phyloP scores from a whole-genome alignment of 2,113 vertebrate species.

The Trachemys scripta region DNA sequence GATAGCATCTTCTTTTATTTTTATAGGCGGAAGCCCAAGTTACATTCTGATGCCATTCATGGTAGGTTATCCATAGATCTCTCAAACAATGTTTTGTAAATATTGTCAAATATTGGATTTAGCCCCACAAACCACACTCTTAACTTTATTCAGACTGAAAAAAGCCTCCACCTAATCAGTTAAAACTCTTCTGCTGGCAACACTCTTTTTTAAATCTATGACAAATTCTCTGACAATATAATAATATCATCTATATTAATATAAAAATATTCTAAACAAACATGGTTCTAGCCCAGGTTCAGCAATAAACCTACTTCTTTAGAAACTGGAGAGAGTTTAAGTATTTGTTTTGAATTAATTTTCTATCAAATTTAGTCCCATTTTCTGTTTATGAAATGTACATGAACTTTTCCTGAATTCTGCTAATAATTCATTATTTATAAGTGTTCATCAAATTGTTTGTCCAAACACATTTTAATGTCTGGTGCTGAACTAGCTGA shows the following conservation, averaged over 20 bases:
- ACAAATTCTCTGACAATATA: not conserved
- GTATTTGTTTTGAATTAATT: not conserved
- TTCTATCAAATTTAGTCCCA: not conserved
- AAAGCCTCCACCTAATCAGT: not conserved
- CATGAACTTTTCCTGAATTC: not conserved
- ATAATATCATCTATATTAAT: not conserved
- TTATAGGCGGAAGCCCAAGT: not conserved
- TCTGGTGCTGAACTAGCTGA: not conserved
- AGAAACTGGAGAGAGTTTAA: not conserved
- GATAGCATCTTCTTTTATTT: not conserved
- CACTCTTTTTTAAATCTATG: not conserved
- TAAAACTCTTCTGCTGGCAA: not conserved
- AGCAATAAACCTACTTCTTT: not conserved
- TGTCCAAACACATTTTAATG: not conserved
- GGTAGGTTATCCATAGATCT: not conserved
- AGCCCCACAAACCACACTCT: not conserved
- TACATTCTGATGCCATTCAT: not conserved
- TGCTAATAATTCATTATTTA: fast-evolving
- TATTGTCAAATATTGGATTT: not conserved
- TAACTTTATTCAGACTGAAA: constrained; percentile 12
- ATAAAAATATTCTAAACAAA: not conserved
- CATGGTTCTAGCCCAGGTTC: not conserved
- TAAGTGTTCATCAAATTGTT: not conserved
- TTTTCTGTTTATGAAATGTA: not conserved
- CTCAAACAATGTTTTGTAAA: not conserved